Conservation (phyloP, 2,888 invertebrate species). For the Drosophila hawaiiensis region DNA sequence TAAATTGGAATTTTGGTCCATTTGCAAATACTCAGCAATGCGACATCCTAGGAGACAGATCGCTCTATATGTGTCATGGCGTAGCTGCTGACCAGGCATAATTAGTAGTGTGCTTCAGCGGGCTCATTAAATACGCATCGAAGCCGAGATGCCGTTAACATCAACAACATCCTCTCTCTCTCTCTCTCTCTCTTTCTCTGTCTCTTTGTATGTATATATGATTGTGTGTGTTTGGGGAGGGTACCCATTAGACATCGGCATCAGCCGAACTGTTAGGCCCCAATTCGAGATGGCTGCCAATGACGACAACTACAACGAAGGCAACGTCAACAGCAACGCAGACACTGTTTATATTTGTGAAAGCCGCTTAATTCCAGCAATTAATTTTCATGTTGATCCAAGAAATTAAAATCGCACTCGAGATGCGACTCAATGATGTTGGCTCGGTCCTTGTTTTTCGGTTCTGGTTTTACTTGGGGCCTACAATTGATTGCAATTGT, state of each 20-base stretch:
- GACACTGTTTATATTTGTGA: conserved; percentile 61
- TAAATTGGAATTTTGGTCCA: conserved; percentile 57
- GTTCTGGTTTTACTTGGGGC: conserved; percentile 1
- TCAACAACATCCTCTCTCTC: not conserved
- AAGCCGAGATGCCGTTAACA: conserved; percentile 34
- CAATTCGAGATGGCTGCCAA: not conserved
- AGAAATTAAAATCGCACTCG: conserved; percentile 79
- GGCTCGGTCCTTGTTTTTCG: conserved; percentile 1
- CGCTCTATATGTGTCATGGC: conserved; percentile 7
- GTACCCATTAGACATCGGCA: conserved; percentile 27
- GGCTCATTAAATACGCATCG: conserved; percentile 62
- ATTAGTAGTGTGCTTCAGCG: conserved; percentile 46
- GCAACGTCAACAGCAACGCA: conserved; percentile 8
- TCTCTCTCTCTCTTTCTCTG: not conserved
- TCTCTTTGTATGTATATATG: not conserved
- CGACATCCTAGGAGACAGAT: conserved; percentile 17
- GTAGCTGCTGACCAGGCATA: conserved; percentile 52
- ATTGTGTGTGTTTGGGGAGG: not conserved
- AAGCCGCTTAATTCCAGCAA: conserved; percentile 81
- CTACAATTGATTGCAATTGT: conserved; percentile 23
- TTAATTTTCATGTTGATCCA: conserved; percentile 83
- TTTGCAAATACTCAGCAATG: conserved; percentile 33
- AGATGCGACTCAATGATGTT: conserved; percentile 29
- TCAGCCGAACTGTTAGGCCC: conserved; percentile 10
- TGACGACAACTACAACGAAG: conserved; percentile 5